A percentile compares a stretch with the other conserved stretches of the same genome.
These are phyloP conservation scores for Lepus americanus DNA, from an alignment of 2,113 vertebrate species.

Conservation along the genomic window DNA sequence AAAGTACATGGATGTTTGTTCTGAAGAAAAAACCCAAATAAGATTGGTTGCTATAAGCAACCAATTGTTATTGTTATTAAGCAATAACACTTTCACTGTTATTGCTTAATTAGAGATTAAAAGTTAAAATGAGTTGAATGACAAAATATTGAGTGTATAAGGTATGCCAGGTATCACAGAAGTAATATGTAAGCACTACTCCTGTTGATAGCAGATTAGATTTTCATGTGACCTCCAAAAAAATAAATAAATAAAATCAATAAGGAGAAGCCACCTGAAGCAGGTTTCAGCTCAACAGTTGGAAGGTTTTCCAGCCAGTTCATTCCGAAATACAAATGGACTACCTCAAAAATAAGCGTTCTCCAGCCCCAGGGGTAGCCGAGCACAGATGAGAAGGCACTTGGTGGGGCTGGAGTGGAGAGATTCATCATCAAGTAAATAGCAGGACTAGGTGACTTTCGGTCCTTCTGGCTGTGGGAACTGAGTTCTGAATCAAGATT, in stretches of 20 bases:
- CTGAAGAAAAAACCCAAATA: neutral
- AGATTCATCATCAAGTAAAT: neutral
- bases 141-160: neutral
- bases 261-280: neutral
- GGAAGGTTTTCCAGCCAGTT: neutral
- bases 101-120: neutral
- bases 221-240: neutral
- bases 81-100: neutral
- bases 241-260: neutral
- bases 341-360: neutral
- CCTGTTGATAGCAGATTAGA: neutral
- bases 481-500: neutral
- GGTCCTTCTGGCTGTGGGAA: neutral
- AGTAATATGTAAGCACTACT: neutral
- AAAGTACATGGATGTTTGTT: neutral
- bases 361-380: neutral
- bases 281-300: neutral
- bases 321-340: neutral
- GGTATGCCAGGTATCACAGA: accelerated
- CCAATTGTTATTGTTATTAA: too few relatives aligned
- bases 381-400: neutral
- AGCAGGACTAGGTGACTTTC: neutral
- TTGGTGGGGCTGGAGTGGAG: neutral
- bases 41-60: neutral
- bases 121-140: neutral